phyloP scores from a whole-genome alignment of 2,888 invertebrate species.

The Isoperla grammatica region DNA sequence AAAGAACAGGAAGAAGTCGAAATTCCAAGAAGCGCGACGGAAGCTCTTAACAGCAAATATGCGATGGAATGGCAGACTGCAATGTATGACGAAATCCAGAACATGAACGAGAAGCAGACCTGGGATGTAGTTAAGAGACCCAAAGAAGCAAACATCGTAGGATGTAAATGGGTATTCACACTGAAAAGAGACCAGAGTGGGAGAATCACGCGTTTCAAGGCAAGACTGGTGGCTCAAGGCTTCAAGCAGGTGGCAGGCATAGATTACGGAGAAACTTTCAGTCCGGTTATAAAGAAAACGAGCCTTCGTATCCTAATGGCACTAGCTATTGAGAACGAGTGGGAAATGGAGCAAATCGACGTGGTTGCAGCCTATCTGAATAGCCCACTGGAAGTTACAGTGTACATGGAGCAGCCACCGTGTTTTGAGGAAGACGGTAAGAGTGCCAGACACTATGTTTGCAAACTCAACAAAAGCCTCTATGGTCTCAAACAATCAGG shows the following conservation, averaged over 20 bases:
- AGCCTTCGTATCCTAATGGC: conserved; percentile 28
- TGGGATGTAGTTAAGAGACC: conserved; percentile 1
- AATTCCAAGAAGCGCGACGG: too few species aligned
- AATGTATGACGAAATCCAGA: too few species aligned
- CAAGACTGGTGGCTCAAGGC: conserved; percentile 22
- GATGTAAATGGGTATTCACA: conserved; percentile 12
- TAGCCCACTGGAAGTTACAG: conserved; percentile 1
- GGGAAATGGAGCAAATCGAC: conserved; percentile 20
- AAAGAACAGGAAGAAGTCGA: too few species aligned
- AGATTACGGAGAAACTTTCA: conserved; percentile 19
- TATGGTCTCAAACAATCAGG: too few species aligned
- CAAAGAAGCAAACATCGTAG: neutral
- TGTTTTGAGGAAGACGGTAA: too few species aligned
- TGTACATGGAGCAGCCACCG: too few species aligned
- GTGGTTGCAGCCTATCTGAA: conserved; percentile 19
- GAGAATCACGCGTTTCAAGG: neutral
- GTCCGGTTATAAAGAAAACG: conserved; percentile 12
- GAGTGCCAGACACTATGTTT: too few species aligned
- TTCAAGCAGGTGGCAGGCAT: conserved; percentile 19
- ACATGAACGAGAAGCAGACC: too few species aligned
- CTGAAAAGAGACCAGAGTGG: conserved; percentile 8
- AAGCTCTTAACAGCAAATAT: too few species aligned
- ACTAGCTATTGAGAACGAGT: conserved; percentile 20
- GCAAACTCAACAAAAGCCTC: too few species aligned
- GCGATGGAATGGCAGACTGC: too few species aligned